phyloP scores from a whole-genome alignment of 2,888 invertebrate genomes.

The Cosmorhoe ocellata region DNA sequence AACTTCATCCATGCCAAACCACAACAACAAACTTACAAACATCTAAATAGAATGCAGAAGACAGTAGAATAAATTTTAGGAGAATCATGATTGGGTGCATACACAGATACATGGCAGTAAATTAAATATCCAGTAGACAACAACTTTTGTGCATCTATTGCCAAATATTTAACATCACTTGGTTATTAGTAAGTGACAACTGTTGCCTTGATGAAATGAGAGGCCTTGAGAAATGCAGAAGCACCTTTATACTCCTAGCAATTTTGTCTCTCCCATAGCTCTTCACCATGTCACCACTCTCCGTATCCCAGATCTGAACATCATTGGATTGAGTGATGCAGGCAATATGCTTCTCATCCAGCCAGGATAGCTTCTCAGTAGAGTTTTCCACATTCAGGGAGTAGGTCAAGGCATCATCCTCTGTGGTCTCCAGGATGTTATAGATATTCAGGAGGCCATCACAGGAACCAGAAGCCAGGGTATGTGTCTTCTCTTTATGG shows the following conservation, averaged over 20 bases:
- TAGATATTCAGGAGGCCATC: conserved; percentile 94
- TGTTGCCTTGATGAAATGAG: too few relatives aligned
- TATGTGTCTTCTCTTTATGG: conserved; percentile 85
- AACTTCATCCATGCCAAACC: too few relatives aligned
- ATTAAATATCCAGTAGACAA: too few relatives aligned
- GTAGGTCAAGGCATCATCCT: conserved; percentile 90
- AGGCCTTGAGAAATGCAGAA: too few relatives aligned
- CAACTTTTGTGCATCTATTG: too few relatives aligned
- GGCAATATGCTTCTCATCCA: conserved; percentile 71
- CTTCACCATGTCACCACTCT: conserved; percentile 82
- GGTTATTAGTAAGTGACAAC: too few relatives aligned
- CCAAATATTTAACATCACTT: too few relatives aligned
- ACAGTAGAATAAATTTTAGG: too few relatives aligned
- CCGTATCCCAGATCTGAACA: conserved; percentile 85
- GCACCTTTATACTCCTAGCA: conserved; percentile 82
- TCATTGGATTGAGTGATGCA: conserved; percentile 88
- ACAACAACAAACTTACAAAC: too few relatives aligned
- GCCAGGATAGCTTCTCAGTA: conserved; percentile 85
- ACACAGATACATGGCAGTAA: too few relatives aligned
- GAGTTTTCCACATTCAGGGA: conserved; percentile 91
- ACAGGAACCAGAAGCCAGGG: conserved; percentile 88
- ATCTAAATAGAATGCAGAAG: too few relatives aligned
- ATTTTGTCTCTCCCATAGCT: conserved; percentile 83
- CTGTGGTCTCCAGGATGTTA: conserved; percentile 86
- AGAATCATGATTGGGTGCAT: too few relatives aligned